Conservation (phyloP, 2,797 vertebrate genomes). For the Intellagama lesueurii region DNA sequence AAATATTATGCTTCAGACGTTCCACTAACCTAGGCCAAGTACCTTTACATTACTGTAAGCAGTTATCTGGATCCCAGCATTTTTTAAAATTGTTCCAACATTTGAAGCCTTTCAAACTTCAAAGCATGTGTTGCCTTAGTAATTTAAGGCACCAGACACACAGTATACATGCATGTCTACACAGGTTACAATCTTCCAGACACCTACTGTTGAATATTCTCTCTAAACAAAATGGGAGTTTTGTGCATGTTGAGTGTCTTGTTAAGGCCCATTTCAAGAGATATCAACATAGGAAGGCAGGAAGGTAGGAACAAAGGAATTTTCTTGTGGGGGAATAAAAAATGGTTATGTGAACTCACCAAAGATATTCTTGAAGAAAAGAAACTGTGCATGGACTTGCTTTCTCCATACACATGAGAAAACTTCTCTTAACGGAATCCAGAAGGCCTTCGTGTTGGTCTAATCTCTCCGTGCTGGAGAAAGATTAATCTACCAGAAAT, state of each 20-base stretch:
- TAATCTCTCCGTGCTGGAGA: slow-evolving; percentile 44
- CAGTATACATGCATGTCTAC: not conserved
- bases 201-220: not conserved
- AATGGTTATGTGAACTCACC: not conserved
- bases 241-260: not conserved
- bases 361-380: not conserved
- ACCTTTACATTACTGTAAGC: not conserved
- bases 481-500: slow-evolving; percentile 63
- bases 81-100: not conserved
- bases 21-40: not conserved
- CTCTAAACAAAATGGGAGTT: not conserved
- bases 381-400: not conserved
- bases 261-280: not conserved
- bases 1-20: not conserved
- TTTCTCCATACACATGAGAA: not conserved
- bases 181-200: not conserved
- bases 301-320: not conserved
- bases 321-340: not conserved
- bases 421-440: slow-evolving; percentile 37
- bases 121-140: not conserved
- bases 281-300: too few relatives aligned
- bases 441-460: slow-evolving; percentile 36
- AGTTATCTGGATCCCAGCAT: not conserved
- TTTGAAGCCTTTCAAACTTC: slow-evolving; percentile 1
- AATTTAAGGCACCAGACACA: not conserved